Evolutionary conservation across 2,888 invertebrate species (phyloP).

Genomic region (Agrochola lychnidis): DNA sequence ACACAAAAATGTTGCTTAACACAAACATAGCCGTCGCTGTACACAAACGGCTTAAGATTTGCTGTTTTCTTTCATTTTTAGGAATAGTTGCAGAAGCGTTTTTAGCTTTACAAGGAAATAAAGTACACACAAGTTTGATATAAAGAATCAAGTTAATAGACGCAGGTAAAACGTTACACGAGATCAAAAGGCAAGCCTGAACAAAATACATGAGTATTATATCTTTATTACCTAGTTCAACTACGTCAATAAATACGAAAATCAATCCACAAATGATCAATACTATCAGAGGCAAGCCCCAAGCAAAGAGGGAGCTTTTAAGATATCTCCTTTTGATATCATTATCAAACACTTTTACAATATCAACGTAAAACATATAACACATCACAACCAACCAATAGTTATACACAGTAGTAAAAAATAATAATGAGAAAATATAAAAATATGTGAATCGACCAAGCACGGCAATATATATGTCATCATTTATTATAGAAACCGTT

Average conservation of each 20-base stretch:
- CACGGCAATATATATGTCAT: not conserved
- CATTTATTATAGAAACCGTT: not conserved
- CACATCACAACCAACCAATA: constrained; percentile 44
- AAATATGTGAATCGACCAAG: not conserved
- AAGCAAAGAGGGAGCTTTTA: constrained; percentile 40
- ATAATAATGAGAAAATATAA: not conserved
- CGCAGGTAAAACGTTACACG: not conserved
- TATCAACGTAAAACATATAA: constrained; percentile 46
- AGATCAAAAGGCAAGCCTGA: not conserved
- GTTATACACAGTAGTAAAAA: constrained; percentile 5
- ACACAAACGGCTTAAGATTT: constrained; percentile 23
- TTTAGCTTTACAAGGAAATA: constrained; percentile 22
- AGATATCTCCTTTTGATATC: constrained; percentile 32
- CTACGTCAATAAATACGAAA: not conserved
- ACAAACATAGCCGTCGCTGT: constrained; percentile 30
- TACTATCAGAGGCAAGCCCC: constrained; percentile 25
- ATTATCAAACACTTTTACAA: constrained; percentile 38
- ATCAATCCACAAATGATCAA: constrained; percentile 1
- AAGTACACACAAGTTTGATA: constrained; percentile 8
- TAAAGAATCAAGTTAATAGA: constrained; percentile 24
- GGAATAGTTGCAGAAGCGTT: not conserved
- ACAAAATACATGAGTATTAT: not conserved
- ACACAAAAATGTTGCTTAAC: constrained; percentile 12
- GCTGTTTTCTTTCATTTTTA: not conserved
- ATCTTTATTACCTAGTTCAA: not conserved